These are phyloP conservation scores for Sebastes jordani DNA, from an alignment of 2,797 vertebrate species.

Conservation along the genomic window DNA sequence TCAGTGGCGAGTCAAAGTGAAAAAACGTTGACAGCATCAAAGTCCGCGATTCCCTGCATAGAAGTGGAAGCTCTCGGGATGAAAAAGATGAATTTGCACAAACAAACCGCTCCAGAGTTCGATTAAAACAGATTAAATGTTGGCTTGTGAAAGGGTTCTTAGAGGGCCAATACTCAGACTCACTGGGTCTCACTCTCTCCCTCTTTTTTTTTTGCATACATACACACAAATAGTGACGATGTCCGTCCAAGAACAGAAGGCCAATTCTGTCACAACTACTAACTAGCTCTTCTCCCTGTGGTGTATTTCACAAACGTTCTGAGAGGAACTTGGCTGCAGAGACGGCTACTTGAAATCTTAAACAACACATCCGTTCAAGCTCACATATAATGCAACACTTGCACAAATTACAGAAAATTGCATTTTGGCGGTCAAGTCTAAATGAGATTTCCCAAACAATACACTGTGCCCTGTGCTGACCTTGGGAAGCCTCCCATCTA, in stretches of 20 bases:
- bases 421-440: constrained; percentile 10
- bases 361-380: constrained; percentile 9
- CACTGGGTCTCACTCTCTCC: background rate
- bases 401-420: constrained; percentile 52
- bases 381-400: constrained; percentile 34
- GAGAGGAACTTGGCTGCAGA: constrained; percentile 15
- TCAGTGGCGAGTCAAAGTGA: too few species aligned
- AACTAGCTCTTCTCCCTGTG: constrained; percentile 2
- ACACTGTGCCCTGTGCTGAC: constrained; percentile 12
- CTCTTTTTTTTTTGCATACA: background rate
- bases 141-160: background rate
- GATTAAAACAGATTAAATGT: background rate
- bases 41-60: too few species aligned
- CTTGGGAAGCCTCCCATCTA: constrained; percentile 12
- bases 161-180: background rate
- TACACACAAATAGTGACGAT: background rate
- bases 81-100: background rate
- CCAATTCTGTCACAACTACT: constrained; percentile 9
- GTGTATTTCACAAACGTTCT: constrained; percentile 35
- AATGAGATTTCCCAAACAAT: constrained; percentile 25
- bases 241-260: background rate
- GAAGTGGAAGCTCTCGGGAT: too few species aligned
- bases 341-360: constrained; percentile 14
- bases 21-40: too few species aligned
- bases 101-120: background rate